A percentile compares a stretch with the other conserved stretches of the same genome.
phyloP scores from a whole-genome alignment of 30 jellyfish, hydroid and myxozoan genomes.

The Haliclystus octoradiatus region DNA sequence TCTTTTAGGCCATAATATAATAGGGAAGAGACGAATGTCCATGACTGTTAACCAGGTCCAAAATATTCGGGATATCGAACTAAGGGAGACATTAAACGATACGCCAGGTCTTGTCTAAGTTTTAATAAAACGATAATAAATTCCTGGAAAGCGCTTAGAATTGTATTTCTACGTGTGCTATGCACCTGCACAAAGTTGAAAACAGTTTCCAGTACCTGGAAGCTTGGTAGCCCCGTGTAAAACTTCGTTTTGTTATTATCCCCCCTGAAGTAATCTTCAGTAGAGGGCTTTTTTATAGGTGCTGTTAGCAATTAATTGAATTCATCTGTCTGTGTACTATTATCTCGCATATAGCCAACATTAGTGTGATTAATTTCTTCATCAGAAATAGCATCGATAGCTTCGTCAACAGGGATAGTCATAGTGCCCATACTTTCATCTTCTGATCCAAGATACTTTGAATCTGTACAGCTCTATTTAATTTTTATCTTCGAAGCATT shows the following conservation, averaged over 20 bases:
- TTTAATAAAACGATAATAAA: conserved; percentile 7
- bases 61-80: conserved; percentile 14
- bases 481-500: no score
- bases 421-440: no score
- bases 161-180: conserved; percentile 12
- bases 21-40: conserved; percentile 16
- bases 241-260: conserved; percentile 20
- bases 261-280: conserved; percentile 12
- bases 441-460: no score
- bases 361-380: no score
- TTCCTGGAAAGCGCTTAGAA: conserved; percentile 16
- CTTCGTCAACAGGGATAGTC: no score
- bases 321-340: no score
- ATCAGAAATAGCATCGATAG: no score
- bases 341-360: no score
- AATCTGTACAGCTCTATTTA: no score
- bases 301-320: no score
- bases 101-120: conserved; percentile 10
- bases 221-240: conserved; percentile 38
- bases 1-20: conserved; percentile 28
- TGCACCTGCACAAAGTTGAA: conserved; percentile 22
- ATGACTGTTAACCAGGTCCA: conserved; percentile 15
- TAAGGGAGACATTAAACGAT: conserved; percentile 14
- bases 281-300: no score
- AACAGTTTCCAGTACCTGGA: conserved; percentile 23